phyloP scores from a whole-genome alignment of 2,797 vertebrate species.

The Artibeus jamaicensis region DNA sequence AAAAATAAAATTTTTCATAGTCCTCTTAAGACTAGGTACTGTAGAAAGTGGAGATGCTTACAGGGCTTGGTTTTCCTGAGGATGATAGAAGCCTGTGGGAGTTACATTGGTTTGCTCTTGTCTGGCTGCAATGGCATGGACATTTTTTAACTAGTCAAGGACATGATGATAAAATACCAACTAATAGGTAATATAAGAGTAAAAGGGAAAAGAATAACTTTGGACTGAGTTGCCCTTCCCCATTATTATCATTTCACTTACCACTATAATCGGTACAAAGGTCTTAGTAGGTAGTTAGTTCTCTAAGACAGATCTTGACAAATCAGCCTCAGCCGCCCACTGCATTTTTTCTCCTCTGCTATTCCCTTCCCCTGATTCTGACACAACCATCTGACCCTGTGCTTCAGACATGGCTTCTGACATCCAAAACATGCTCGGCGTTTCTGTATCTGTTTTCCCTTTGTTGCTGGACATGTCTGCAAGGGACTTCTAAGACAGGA shows the following conservation, averaged over 20 bases:
- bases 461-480: slow-evolving; percentile 50
- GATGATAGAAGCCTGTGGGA: not conserved
- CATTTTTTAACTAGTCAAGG: not conserved
- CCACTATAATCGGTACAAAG: not conserved
- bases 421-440: not conserved
- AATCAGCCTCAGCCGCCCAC: not conserved
- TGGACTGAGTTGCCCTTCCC: not conserved
- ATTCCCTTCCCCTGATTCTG: not conserved
- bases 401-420: not conserved
- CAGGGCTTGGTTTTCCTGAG: not conserved
- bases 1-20: not conserved
- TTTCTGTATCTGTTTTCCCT: not conserved
- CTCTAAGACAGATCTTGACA: not conserved
- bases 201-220: not conserved
- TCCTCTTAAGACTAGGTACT: not conserved
- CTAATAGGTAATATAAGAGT: not conserved
- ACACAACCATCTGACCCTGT: not conserved
- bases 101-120: not conserved
- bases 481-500: not conserved
- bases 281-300: not conserved
- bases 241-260: not conserved
- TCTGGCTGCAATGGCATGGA: accelerated
- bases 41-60: not conserved
- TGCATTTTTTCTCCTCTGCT: not conserved
- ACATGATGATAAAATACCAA: not conserved